Conservation (phyloP, 2,113 vertebrate genomes). For the Amphiprion ocellaris region DNA sequence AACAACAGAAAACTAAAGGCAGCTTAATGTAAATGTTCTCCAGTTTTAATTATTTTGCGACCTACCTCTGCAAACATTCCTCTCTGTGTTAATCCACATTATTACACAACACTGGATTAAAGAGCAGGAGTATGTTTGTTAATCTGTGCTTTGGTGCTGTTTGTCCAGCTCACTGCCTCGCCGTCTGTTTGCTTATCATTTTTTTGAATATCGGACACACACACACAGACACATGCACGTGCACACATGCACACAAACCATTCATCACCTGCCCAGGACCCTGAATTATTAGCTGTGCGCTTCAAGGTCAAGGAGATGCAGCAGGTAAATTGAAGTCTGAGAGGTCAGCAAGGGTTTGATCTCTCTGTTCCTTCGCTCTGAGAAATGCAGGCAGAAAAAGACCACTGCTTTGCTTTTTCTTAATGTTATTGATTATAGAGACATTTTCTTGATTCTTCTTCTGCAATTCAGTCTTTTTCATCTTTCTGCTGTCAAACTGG, state of each 20-base stretch:
- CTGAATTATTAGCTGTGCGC: slow-evolving; percentile 96
- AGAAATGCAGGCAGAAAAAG: slow-evolving; percentile 89
- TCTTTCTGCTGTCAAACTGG: slow-evolving; percentile 54
- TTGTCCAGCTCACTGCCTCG: slow-evolving; percentile 86
- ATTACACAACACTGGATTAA: slow-evolving; percentile 20
- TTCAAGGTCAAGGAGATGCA: slow-evolving; percentile 96
- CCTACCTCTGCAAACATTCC: background rate
- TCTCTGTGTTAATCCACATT: slow-evolving; percentile 13
- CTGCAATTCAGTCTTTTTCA: background rate
- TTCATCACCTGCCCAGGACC: slow-evolving; percentile 94
- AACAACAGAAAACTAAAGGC: background rate
- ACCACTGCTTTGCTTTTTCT: slow-evolving; percentile 87
- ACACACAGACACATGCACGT: slow-evolving; percentile 65
- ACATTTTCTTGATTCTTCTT: slow-evolving; percentile 33
- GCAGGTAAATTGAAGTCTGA: slow-evolving; percentile 96
- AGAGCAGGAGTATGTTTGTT: slow-evolving; percentile 33
- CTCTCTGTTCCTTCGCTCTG: slow-evolving; percentile 91
- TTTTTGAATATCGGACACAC: slow-evolving; percentile 39
- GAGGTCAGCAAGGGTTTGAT: slow-evolving; percentile 95
- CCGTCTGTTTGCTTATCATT: slow-evolving; percentile 58
- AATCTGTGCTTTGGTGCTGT: slow-evolving; percentile 42
- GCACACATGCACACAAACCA: slow-evolving; percentile 94
- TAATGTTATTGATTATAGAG: slow-evolving; percentile 47
- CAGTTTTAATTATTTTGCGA: background rate
- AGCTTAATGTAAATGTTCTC: background rate